A percentile compares a stretch with the other conserved stretches of the same genome.
Conservation (phyloP, 2,113 vertebrate species). For the Gavia stellata region DNA sequence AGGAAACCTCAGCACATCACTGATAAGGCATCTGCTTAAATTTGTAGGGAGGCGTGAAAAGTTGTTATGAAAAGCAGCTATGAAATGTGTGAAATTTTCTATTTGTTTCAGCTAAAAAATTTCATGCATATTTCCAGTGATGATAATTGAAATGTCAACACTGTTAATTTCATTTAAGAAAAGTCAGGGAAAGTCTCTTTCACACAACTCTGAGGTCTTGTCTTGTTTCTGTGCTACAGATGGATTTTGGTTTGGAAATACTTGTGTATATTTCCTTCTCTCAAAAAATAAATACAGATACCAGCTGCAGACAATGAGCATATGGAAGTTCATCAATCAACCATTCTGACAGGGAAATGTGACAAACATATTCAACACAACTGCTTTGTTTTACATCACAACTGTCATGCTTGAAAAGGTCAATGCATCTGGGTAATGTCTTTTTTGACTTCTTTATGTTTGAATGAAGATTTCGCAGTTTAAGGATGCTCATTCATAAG, state of each 20-base stretch:
- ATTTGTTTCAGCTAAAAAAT: background rate
- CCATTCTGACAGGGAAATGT: background rate
- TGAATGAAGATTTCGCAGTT: background rate
- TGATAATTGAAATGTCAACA: background rate
- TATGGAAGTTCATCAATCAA: background rate
- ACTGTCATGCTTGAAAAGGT: background rate
- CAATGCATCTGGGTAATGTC: background rate
- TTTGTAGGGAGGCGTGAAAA: background rate
- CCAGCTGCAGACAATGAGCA: background rate
- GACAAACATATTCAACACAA: background rate
- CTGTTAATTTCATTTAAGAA: background rate
- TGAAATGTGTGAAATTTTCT: background rate
- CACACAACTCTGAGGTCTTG: background rate
- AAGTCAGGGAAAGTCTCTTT: background rate
- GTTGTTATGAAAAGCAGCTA: background rate
- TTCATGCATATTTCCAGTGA: background rate
- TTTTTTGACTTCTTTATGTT: background rate
- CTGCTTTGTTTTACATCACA: background rate
- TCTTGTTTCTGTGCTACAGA: background rate
- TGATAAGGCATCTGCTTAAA: background rate
- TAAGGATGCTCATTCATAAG: background rate
- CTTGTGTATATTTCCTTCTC: background rate
- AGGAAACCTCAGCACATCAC: background rate
- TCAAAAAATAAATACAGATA: background rate
- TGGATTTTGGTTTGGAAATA: background rate